Evolutionary conservation across 2,888 invertebrate species (phyloP).

Genomic region (Gastracanthus pulcherrimus): DNA sequence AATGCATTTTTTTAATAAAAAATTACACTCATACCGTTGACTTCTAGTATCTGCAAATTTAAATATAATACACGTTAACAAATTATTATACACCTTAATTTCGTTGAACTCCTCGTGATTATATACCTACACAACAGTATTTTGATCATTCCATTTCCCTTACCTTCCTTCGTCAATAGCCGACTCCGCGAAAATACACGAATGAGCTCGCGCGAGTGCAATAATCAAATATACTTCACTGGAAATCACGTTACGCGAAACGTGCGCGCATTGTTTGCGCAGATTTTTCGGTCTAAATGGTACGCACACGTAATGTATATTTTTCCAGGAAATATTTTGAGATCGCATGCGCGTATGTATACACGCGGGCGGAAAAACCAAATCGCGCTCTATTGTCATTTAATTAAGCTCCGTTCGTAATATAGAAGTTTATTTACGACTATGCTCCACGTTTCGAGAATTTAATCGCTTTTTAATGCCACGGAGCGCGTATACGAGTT

Average conservation of each 20-base stretch:
- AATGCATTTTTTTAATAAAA: too few relatives aligned
- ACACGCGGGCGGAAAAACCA: neutral
- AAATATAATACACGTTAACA: too few relatives aligned
- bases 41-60: too few relatives aligned
- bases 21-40: too few relatives aligned
- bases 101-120: neutral
- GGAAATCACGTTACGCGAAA: slow-evolving; percentile 1
- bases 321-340: neutral
- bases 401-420: neutral
- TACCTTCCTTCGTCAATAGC: neutral
- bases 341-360: neutral
- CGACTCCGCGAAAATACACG: neutral
- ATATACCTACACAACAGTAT: neutral
- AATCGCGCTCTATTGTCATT: neutral
- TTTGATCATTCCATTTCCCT: neutral
- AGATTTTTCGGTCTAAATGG: neutral
- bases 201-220: neutral
- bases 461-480: neutral
- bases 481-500: neutral
- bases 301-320: neutral
- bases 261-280: neutral
- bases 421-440: neutral
- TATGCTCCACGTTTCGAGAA: too few relatives aligned
- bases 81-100: neutral
- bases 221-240: neutral